Evolutionary conservation across 2,888 invertebrate genomes (phyloP), one percentile per base, ranked within the genome.

Genomic region (Scaptomyza parva): DNA sequence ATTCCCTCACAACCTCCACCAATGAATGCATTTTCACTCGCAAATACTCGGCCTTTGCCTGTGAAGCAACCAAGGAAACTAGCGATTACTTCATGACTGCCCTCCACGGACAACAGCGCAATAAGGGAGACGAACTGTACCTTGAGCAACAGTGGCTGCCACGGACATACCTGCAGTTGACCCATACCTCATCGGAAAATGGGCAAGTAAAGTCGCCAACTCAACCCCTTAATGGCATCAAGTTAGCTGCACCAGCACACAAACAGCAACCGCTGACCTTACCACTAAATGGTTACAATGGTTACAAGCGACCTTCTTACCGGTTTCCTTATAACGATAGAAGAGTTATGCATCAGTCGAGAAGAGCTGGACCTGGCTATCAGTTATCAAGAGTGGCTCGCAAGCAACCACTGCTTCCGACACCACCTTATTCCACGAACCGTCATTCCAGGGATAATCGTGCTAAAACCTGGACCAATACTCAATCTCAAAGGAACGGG

Each of bases 41-140:
- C 14, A 54, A 48, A 3, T 47, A 64, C 11, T 2, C 52, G 5
- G 51, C 64, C 9, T 28, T 39, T 12, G 47, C 53, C 17, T 12
- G 14, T 12, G 43, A 30, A 0, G 48, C 68, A 1, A n/a, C 57
- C 0, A 57, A 69, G 14, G 6, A 4, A 3, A 41, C 66, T 0
- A 52, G 39, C 11, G 64, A 62, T 17, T 78, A 69, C 11, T 78
- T 81, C 24, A 61, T 65, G 70, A 57, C 70, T 40, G 37, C 47
- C 14, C 41, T 76, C 14, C 41, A 67, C 14, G 54, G 57, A 11
- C 35, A 61, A 24, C 50, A 54, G 6, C 48, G 51, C 0, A 51
- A 51, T 7, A 47, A 59, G 18, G 28, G 11, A 4, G 9, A 33
- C 8, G 33, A 33, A 0, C 3, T 18, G 0, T 14, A 22, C 11